phyloP scores from a whole-genome alignment of 2,113 vertebrate genomes.

The Alligator mississippiensis region DNA sequence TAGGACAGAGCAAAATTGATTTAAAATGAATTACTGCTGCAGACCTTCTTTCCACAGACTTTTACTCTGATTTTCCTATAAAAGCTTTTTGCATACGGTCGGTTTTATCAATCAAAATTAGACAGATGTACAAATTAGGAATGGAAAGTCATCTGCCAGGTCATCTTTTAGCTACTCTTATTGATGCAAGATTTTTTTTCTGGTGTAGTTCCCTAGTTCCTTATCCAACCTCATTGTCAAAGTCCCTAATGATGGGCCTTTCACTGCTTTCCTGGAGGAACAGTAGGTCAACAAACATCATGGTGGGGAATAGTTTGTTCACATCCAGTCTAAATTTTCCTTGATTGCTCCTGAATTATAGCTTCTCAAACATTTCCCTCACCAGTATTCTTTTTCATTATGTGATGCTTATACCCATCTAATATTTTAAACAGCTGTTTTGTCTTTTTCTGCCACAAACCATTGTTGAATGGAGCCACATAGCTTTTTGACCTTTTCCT shows the following conservation, averaged over 20 bases:
- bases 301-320: background rate
- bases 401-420: background rate
- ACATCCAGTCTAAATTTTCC: background rate
- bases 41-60: conserved; percentile 30
- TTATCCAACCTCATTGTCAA: conserved; percentile 37
- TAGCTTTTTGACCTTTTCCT: background rate
- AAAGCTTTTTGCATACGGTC: conserved; percentile 13
- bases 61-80: conserved; percentile 47
- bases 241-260: background rate
- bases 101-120: conserved; percentile 39
- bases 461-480: background rate
- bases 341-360: background rate
- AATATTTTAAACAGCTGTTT: background rate
- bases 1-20: conserved; percentile 59
- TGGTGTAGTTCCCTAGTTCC: background rate
- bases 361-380: background rate
- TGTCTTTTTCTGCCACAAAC: background rate
- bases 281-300: background rate
- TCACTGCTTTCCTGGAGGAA: conserved; percentile 2
- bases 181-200: conserved; percentile 18
- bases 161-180: background rate
- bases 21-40: conserved; percentile 60
- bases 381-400: background rate
- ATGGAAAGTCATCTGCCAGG: conserved; percentile 1
- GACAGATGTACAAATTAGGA: conserved; percentile 50